Conservation (phyloP, 2,113 vertebrate species). For the Chlamydotis undulata region DNA sequence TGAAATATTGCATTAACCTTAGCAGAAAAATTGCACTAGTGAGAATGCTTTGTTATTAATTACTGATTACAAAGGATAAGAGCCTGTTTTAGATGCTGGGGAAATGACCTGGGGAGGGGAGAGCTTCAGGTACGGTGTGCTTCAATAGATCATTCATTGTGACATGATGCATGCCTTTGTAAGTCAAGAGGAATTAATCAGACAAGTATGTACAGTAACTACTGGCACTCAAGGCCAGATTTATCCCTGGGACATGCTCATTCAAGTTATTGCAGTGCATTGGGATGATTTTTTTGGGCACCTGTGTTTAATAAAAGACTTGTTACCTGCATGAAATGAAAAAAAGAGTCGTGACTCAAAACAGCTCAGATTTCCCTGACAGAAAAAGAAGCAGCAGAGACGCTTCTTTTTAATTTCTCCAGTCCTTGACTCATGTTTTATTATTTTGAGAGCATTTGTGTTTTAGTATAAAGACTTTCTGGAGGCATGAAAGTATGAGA, state of each 20-base stretch:
- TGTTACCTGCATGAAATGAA: background rate
- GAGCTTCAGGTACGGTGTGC: background rate
- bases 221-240: constrained; percentile 3
- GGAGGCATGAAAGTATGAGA: background rate
- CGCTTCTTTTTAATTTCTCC: background rate
- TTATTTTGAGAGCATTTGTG: background rate
- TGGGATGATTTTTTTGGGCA: constrained; percentile 26
- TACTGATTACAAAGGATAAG: constrained; percentile 54
- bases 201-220: constrained; percentile 42
- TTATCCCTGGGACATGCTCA: constrained; percentile 16
- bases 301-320: constrained; percentile 25
- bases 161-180: constrained; percentile 33
- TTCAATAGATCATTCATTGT: constrained; percentile 12
- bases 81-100: constrained; percentile 13
- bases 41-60: constrained; percentile 73
- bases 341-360: background rate
- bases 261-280: constrained; percentile 41
- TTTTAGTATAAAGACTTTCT: background rate
- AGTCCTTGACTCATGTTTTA: background rate
- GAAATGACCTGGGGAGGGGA: background rate
- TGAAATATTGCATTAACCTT: constrained; percentile 64
- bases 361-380: background rate
- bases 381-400: background rate
- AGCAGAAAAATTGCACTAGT: constrained; percentile 4
- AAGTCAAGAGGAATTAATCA: constrained; percentile 53